These are phyloP conservation scores for Triplophysa bombifrons DNA, from an alignment of 2,797 vertebrate genomes.

Conservation along the genomic window DNA sequence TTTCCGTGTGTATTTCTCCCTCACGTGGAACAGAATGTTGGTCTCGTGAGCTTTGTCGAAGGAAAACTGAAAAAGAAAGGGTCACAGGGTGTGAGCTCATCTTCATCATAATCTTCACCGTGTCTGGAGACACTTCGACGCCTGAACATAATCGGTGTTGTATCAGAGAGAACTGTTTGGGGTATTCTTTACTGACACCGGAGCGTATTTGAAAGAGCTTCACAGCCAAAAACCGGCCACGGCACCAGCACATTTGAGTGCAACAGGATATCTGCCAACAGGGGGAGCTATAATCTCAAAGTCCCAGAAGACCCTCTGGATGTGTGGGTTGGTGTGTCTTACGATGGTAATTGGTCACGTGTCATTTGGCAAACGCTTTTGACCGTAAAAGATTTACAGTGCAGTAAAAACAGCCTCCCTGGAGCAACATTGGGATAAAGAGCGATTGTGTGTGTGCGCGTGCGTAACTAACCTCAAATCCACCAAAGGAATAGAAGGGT, in stretches of 20 bases:
- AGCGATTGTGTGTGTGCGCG: background rate
- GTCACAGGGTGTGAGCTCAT: constrained; percentile 44
- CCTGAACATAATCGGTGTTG: constrained; percentile 66
- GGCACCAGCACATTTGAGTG: constrained; percentile 28
- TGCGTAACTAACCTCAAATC: constrained; percentile 70
- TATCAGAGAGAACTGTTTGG: background rate
- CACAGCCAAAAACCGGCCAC: background rate
- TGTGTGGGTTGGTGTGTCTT: constrained; percentile 10
- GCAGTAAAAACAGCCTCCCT: background rate
- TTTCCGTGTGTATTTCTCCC: constrained; percentile 77
- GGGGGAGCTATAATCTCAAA: constrained; percentile 71
- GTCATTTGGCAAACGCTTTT: constrained; percentile 17
- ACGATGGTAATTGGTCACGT: background rate
- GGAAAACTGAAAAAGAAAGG: constrained; percentile 78
- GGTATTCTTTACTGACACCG: background rate
- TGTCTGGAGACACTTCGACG: constrained; percentile 59
- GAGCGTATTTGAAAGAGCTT: background rate
- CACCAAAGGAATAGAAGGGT: constrained; percentile 71
- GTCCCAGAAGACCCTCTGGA: constrained; percentile 31
- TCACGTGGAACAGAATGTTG: constrained; percentile 86
- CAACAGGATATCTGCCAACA: constrained; percentile 66
- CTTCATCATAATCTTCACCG: constrained; percentile 12
- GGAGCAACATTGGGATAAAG: background rate
- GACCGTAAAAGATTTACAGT: background rate
- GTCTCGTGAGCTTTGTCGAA: constrained; percentile 85